Conservation (phyloP, 2,888 invertebrate species). For the Trichogramma dendrolimi region DNA sequence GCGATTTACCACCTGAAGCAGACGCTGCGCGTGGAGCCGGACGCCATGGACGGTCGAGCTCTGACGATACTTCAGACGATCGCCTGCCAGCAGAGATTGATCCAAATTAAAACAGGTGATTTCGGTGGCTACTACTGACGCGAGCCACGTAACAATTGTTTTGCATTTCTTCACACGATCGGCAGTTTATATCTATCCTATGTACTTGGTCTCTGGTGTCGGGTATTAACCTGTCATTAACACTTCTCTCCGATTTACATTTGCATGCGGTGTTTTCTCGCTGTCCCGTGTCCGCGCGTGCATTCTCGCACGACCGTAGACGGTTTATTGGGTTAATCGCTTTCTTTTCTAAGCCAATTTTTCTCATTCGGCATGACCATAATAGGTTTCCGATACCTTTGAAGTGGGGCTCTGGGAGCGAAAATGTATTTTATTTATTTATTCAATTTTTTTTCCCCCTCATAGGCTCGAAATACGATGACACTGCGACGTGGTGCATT, state of each 20-base stretch:
- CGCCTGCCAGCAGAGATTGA: conserved; percentile 53
- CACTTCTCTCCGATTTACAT: too few species aligned
- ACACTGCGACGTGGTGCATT: conserved; percentile 25
- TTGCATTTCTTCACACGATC: too few species aligned
- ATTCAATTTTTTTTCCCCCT: conserved; percentile 8
- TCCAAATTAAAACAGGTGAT: conserved; percentile 30
- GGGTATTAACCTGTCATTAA: too few species aligned
- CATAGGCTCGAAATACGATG: conserved; percentile 16
- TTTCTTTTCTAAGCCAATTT: too few species aligned
- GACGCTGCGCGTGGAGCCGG: conserved; percentile 57
- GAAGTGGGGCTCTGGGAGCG: background rate
- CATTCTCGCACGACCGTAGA: too few species aligned
- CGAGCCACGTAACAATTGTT: background rate
- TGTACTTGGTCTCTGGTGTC: too few species aligned
- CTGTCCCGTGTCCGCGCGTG: too few species aligned
- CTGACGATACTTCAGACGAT: conserved; percentile 56
- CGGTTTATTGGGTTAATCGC: too few species aligned
- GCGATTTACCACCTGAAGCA: conserved; percentile 64
- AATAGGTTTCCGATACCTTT: background rate
- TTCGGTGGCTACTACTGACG: conserved; percentile 23
- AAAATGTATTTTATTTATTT: background rate
- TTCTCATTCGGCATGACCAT: background rate
- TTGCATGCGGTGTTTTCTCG: too few species aligned
- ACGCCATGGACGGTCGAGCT: conserved; percentile 55
- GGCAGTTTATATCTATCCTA: too few species aligned